These are phyloP conservation scores for Mirza zaza DNA, from an alignment of 2,113 vertebrate genomes.

Conservation along the genomic window DNA sequence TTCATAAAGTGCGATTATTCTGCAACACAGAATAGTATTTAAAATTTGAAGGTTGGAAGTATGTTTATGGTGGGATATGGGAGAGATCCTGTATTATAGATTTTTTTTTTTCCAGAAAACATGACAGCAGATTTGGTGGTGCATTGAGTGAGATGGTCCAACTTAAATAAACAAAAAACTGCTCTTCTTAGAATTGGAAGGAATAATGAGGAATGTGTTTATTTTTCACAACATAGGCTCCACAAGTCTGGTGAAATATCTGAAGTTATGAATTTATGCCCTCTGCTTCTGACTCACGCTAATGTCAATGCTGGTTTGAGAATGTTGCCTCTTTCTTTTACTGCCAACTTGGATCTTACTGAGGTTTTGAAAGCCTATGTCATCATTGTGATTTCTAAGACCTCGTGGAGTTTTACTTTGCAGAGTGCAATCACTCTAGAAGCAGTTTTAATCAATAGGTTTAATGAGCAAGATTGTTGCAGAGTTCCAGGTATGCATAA, in stretches of 20 bases:
- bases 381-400: background rate
- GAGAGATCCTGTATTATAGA: background rate
- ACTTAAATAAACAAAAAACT: background rate
- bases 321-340: background rate
- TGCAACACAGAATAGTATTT: background rate
- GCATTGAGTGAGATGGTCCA: background rate
- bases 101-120: background rate
- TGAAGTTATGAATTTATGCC: background rate
- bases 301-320: background rate
- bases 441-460: background rate
- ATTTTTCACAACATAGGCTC: background rate
- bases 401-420: background rate
- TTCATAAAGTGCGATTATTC: background rate
- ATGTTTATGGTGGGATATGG: background rate
- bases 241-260: background rate
- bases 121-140: background rate
- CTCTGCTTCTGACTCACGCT: accelerated
- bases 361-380: background rate
- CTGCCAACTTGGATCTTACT: conserved; percentile 16
- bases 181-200: background rate
- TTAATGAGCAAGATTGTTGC: background rate
- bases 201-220: background rate
- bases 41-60: background rate
- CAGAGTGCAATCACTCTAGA: background rate
- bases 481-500: background rate